Conservation (phyloP, 92 coral and sea anemone species). For the Blastomussa wellsi region DNA sequence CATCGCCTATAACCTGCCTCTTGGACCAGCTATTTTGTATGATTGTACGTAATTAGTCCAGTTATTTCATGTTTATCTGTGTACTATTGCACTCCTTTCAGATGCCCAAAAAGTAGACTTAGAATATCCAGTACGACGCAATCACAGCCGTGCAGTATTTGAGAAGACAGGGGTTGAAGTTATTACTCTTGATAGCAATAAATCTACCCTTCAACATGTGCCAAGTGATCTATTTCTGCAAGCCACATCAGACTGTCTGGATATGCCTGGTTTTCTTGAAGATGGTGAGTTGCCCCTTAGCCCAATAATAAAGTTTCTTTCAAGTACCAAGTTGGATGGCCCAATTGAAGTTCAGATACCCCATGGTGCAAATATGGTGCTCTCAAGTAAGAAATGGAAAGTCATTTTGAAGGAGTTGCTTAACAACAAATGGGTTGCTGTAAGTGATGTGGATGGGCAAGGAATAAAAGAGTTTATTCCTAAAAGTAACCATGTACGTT, state of each 20-base stretch:
- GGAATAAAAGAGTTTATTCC: background rate
- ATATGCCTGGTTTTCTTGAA: background rate
- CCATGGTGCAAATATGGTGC: background rate
- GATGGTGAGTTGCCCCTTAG: constrained; percentile 8
- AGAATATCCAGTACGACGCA: background rate
- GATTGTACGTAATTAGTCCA: background rate
- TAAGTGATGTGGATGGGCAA: background rate
- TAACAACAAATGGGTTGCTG: constrained; percentile 9
- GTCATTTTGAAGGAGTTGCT: constrained; percentile 7
- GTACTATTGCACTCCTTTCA: background rate
- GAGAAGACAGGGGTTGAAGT: constrained; percentile 36
- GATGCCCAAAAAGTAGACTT: background rate
- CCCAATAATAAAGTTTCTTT: background rate
- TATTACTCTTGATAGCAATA: background rate
- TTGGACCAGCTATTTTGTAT: no score
- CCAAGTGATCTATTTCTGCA: background rate
- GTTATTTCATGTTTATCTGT: no score
- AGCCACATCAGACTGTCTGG: background rate
- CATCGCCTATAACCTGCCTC: background rate
- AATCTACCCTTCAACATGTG: background rate
- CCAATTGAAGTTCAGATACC: constrained; percentile 16
- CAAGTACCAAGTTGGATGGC: background rate
- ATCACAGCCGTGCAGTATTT: constrained; percentile 4
- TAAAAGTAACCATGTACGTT: constrained; percentile 40
- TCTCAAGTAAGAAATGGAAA: background rate